A percentile compares a stretch with the other conserved stretches of the same genome.
Conservation (phyloP, 2,797 vertebrate species). For the Percopsis omiscomaycus region DNA sequence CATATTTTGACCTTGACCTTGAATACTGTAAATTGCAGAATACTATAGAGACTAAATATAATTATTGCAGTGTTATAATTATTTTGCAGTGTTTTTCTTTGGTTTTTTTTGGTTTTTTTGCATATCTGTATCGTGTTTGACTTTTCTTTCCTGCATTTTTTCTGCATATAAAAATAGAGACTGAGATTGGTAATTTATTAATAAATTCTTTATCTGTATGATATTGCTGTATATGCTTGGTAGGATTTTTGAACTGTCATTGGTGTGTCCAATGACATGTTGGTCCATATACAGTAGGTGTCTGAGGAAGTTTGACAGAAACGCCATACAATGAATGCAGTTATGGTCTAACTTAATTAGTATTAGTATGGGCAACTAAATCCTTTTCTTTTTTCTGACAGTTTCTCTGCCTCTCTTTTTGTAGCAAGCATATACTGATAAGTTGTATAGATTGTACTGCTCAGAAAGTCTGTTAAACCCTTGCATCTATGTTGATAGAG, state of each 20-base stretch:
- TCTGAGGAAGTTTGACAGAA: conserved; percentile 50
- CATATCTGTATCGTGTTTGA: conserved; percentile 66
- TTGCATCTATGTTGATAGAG: conserved; percentile 57
- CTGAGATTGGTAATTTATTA: conserved; percentile 54
- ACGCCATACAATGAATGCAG: conserved; percentile 59
- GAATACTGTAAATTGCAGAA: conserved; percentile 58
- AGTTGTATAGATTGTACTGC: conserved; percentile 62
- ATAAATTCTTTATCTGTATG: conserved; percentile 52
- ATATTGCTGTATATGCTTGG: conserved; percentile 68
- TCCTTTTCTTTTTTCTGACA: conserved; percentile 46
- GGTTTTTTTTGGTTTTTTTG: conserved; percentile 45
- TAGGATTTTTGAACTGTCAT: conserved; percentile 63
- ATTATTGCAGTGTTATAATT: conserved; percentile 38
- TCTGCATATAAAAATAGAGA: conserved; percentile 61
- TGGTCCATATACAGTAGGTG: conserved; percentile 57
- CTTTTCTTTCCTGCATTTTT: conserved; percentile 43
- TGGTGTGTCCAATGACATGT: conserved; percentile 64
- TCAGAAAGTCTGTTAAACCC: conserved; percentile 53
- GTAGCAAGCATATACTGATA: conserved; percentile 65
- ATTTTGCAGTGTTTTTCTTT: conserved; percentile 12
- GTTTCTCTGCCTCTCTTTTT: conserved; percentile 60
- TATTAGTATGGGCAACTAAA: conserved; percentile 32
- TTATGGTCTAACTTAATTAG: conserved; percentile 47
- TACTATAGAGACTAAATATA: conserved; percentile 42
- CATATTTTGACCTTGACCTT: conserved; percentile 37